phyloP scores from a whole-genome alignment of 2,888 invertebrate species.

The Epicampocera succincta region DNA sequence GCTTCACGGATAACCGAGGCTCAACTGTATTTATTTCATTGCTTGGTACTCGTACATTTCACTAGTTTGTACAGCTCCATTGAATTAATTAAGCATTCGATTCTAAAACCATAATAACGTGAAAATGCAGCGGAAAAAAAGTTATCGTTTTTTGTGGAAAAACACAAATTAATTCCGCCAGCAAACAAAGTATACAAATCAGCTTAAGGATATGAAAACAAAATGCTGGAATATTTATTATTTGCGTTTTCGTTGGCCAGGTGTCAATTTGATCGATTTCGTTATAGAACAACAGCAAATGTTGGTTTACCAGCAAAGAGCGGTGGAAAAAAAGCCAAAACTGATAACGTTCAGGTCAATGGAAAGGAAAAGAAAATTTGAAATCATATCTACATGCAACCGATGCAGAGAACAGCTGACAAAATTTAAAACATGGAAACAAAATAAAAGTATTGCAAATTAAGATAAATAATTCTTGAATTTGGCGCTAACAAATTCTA shows the following conservation, averaged over 20 bases:
- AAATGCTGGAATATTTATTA: constrained; percentile 17
- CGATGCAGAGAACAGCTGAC: not conserved
- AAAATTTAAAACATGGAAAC: not conserved
- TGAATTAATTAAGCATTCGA: constrained; percentile 66
- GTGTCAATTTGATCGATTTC: constrained; percentile 48
- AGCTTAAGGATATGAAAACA: constrained; percentile 37
- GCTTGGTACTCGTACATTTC: not conserved
- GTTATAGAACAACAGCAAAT: constrained; percentile 1
- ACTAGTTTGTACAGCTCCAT: constrained; percentile 18
- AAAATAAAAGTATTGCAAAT: too few relatives aligned
- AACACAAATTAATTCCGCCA: constrained; percentile 54
- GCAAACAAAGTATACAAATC: constrained; percentile 32
- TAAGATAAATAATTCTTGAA: too few relatives aligned
- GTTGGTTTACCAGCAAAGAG: constrained; percentile 32
- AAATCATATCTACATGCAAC: not conserved
- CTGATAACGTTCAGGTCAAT: constrained; percentile 31
- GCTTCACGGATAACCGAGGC: too few relatives aligned
- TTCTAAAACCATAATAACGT: constrained; percentile 40
- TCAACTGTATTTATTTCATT: constrained; percentile 1
- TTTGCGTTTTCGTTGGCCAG: constrained; percentile 41
- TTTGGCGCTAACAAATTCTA: too few relatives aligned
- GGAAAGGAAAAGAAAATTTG: not conserved
- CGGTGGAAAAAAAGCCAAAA: constrained; percentile 5
- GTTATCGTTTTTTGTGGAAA: not conserved
- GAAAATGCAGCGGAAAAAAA: constrained; percentile 7